Conservation (phyloP, 2,113 vertebrate species). For the Zosterops japonicus region DNA sequence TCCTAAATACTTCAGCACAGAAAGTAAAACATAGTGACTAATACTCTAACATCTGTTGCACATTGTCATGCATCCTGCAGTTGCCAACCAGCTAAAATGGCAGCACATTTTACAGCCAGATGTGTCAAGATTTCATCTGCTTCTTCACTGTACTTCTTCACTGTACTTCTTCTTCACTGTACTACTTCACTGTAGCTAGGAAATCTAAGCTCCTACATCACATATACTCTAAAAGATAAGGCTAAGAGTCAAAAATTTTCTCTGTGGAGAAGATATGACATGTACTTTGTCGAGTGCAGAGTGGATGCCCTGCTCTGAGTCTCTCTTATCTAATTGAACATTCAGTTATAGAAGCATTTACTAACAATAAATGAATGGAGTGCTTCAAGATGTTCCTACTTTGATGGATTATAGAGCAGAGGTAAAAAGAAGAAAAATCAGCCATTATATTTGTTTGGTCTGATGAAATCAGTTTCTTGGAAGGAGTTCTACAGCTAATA, state of each 20-base stretch:
- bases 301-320: background rate
- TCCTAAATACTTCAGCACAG: constrained; percentile 27
- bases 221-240: background rate
- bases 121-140: background rate
- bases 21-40: constrained; percentile 29
- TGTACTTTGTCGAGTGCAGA: background rate
- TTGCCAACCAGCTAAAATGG: constrained; percentile 3
- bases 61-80: background rate
- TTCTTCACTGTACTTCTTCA: background rate
- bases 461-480: background rate
- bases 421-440: background rate
- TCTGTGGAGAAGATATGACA: background rate
- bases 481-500: background rate
- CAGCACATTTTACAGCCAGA: constrained; percentile 20
- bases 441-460: background rate
- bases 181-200: background rate
- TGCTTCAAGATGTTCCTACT: background rate
- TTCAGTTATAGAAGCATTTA: background rate
- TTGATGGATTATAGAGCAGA: background rate
- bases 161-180: background rate
- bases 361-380: background rate
- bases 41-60: constrained; percentile 36
- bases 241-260: background rate
- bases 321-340: background rate
- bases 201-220: background rate